Conservation (phyloP, 2,888 invertebrate species). For the Plagodis pulveraria region DNA sequence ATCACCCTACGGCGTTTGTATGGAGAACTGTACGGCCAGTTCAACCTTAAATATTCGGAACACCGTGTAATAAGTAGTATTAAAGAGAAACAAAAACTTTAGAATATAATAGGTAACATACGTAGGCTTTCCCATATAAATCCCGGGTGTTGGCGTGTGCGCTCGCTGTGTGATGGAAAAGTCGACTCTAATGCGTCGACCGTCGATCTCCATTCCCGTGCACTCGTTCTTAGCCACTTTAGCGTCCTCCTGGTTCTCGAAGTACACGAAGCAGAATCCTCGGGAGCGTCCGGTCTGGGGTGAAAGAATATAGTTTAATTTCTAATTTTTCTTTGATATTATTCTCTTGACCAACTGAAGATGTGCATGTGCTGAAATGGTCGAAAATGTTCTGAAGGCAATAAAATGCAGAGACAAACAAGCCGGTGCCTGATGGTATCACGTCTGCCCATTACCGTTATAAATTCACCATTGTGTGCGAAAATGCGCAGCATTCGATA, state of each 20-base stretch:
- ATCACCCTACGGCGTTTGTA: too few species aligned
- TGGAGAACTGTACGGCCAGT: too few species aligned
- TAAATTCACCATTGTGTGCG: too few species aligned
- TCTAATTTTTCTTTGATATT: too few species aligned
- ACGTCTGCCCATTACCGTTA: too few species aligned
- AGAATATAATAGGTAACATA: constrained; percentile 64
- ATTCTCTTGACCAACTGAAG: too few species aligned
- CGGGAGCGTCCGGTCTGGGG: constrained; percentile 94
- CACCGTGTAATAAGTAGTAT: neutral
- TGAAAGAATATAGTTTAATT: neutral
- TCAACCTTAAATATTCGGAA: too few species aligned
- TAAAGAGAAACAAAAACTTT: neutral
- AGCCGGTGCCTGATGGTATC: too few species aligned
- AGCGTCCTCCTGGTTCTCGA: constrained; percentile 94
- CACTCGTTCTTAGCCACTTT: constrained; percentile 97
- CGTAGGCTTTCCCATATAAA: constrained; percentile 98
- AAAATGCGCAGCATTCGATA: too few species aligned
- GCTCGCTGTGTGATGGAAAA: constrained; percentile 98
- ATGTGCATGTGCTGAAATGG: too few species aligned
- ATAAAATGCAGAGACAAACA: too few species aligned
- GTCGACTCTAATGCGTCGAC: constrained; percentile 96
- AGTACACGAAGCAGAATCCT: constrained; percentile 99
- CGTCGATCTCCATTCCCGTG: constrained; percentile 97
- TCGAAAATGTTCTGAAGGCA: too few species aligned
- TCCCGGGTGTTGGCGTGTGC: constrained; percentile 98